Percentiles rank a stretch among this genome's conserved stretches.
phyloP scores from a whole-genome alignment of 2,888 invertebrate genomes.

The Philonicus albiceps region DNA sequence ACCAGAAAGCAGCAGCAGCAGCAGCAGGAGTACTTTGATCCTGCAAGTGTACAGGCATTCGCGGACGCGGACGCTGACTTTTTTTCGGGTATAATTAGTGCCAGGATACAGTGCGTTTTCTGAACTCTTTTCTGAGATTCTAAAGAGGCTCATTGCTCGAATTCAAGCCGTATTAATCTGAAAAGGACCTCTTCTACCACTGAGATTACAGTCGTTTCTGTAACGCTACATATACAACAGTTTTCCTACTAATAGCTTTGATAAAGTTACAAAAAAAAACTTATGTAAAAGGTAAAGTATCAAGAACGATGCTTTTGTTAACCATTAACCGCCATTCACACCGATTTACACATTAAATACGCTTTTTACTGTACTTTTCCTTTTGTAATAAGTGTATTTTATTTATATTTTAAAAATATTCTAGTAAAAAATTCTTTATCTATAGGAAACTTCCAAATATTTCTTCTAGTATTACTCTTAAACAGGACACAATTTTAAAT shows the following conservation, averaged over 20 bases:
- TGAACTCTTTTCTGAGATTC: not conserved
- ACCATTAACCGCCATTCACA: not conserved
- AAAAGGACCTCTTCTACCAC: not conserved
- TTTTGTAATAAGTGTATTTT: too few species aligned
- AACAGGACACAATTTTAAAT: too few species aligned
- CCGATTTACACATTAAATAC: not conserved
- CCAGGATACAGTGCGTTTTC: not conserved
- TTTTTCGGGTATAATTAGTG: not conserved
- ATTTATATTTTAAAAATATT: too few species aligned
- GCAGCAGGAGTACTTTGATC: not conserved
- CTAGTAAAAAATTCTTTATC: too few species aligned
- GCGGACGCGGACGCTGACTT: not conserved
- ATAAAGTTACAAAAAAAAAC: not conserved
- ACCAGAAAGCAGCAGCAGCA: too few species aligned
- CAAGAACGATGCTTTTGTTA: not conserved
- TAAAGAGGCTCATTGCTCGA: not conserved
- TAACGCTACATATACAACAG: not conserved
- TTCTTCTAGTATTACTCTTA: too few species aligned
- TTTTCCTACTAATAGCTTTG: not conserved
- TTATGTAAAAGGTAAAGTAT: not conserved
- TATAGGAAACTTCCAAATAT: too few species aligned
- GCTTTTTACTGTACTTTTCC: too few species aligned
- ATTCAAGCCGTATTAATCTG: not conserved
- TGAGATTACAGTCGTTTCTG: not conserved
- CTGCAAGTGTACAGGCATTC: not conserved